Conservation (phyloP, 2,113 vertebrate species). For the Actenoides hombroni region DNA sequence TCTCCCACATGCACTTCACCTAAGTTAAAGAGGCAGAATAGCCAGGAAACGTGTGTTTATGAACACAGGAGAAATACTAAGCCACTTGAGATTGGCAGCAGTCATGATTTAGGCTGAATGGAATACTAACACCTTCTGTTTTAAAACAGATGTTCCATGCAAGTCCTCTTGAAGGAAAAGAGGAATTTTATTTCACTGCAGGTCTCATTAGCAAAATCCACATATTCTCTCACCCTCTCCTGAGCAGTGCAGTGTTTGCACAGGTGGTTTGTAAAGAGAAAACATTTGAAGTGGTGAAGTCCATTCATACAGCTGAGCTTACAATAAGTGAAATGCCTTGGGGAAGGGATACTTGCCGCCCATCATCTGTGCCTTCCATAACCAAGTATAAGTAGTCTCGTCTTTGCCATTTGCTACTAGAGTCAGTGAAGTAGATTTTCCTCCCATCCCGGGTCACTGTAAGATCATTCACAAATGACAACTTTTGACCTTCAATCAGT, state of each 20-base stretch:
- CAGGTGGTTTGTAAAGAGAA: neutral
- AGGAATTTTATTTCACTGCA: neutral
- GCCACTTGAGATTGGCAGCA: neutral
- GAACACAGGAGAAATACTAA: neutral
- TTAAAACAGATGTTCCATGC: neutral
- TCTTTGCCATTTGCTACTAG: constrained; percentile 96
- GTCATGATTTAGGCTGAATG: neutral
- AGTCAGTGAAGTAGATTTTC: constrained; percentile 95
- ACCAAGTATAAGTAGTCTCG: constrained; percentile 85
- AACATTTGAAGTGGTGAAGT: neutral
- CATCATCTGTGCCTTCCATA: constrained; percentile 94
- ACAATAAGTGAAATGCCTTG: neutral
- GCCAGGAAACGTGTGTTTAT: neutral
- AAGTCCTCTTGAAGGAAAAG: neutral
- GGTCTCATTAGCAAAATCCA: neutral
- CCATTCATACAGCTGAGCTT: neutral
- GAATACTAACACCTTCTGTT: neutral
- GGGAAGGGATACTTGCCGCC: constrained; percentile 78
- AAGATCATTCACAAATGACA: constrained; percentile 93
- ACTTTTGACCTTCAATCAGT: constrained; percentile 81
- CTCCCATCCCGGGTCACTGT: constrained; percentile 88
- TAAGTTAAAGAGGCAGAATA: neutral
- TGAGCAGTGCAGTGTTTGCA: neutral
- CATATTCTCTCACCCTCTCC: neutral
- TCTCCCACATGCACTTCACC: neutral